Base-by-base conservation (phyloP, 2,113 vertebrate genomes). In the Geococcyx californianus region DNA sequence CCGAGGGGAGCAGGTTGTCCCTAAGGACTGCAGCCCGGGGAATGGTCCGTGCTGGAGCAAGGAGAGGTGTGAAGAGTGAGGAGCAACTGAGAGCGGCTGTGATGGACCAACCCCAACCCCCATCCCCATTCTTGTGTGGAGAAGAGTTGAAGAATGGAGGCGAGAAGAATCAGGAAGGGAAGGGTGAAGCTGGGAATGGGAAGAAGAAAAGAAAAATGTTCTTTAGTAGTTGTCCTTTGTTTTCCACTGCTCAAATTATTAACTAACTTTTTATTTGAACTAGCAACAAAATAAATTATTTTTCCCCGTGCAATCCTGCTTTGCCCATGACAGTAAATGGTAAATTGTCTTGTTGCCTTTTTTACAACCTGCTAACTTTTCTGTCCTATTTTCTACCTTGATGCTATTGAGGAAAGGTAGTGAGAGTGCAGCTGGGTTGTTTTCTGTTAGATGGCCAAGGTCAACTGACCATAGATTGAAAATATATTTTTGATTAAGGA, bases 291-390 rank as follows among this genome's bases (percentile, higher is more conserved):
- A 40, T 16, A 31, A 66, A 40, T 44, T 1, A 21, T 2, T 47
- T 40, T 78, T 47, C 28, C 28, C 10, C 10, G 16, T 19, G 16
- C 13, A 68, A 28, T 14, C 21, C 26, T 44, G 14, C 2, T 45
- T 69, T 44, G 24, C 10, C 18, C 1, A 1, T n/a, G 20, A 31
- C 1, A 2, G 15, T 29, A 62, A n/a, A 1, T 28, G 5, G 4
- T 52, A 51, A 81, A 23, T 59, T 1, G 10, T 44, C 12, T 38
- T 6, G 3, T 16, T 45, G 13, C 13, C 6, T 79, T 79, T 74
- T 52, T 45, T 13, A 36, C 19, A 51, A 4, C 2, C 2, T 17
- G 5, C 19, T 25, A 38, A 7, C 7, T n/a, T 76, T 76, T 67
- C 15, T 13, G 9, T 67, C 16, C 18, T 49, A 23, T 56, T 85